A percentile compares a stretch with the other conserved stretches of the same genome.
Conservation (phyloP, 2,888 invertebrate species). For the Zonitis immaculata region DNA sequence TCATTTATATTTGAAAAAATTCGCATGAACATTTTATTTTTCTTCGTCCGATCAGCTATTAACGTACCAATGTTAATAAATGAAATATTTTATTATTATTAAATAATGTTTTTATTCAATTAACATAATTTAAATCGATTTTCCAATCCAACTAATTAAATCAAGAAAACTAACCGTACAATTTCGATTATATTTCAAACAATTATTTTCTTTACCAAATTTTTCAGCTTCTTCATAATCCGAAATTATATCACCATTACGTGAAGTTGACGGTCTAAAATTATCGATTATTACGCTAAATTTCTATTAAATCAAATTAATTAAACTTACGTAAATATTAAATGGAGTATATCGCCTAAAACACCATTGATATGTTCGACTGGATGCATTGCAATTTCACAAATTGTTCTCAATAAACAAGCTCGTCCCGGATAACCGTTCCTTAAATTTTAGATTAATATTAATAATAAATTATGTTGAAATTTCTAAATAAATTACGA, state of each 20-base stretch:
- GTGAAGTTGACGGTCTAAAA: slow-evolving; percentile 62
- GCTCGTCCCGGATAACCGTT: slow-evolving; percentile 51
- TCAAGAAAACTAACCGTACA: slow-evolving; percentile 58
- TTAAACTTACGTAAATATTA: slow-evolving; percentile 63
- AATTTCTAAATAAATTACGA: slow-evolving; percentile 27
- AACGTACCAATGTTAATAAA: too few species aligned
- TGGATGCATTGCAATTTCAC: slow-evolving; percentile 67
- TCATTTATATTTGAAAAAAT: too few species aligned
- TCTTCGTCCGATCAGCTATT: too few species aligned
- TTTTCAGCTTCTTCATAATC: slow-evolving; percentile 32
- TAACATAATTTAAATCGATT: slow-evolving; percentile 12
- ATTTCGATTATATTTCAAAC: slow-evolving; percentile 48
- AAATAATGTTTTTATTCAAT: background rate
- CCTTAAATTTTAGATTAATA: too few species aligned
- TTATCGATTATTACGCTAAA: background rate
- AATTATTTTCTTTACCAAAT: slow-evolving; percentile 41
- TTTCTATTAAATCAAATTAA: too few species aligned
- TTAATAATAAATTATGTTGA: too few species aligned
- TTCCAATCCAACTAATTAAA: slow-evolving; percentile 44
- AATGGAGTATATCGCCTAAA: slow-evolving; percentile 67
- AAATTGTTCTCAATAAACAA: slow-evolving; percentile 70
- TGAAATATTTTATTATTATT: too few species aligned
- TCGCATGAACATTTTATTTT: too few species aligned
- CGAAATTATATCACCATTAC: slow-evolving; percentile 23
- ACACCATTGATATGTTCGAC: slow-evolving; percentile 60